Conservation (phyloP, 2,797 vertebrate genomes). For the Gambusia yucatana region DNA sequence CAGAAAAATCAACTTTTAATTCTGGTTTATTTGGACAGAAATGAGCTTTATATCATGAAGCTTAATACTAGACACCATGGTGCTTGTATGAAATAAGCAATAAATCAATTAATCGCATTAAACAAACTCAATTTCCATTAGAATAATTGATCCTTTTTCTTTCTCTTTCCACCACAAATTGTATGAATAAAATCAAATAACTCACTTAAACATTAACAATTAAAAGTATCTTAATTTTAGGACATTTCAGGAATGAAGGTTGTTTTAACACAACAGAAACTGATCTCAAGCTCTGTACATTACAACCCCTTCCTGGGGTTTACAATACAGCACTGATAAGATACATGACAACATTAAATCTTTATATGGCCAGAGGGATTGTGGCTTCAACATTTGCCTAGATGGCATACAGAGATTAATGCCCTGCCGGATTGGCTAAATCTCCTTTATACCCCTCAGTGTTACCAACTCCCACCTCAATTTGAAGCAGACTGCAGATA, state of each 20-base stretch:
- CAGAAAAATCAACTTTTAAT: not conserved
- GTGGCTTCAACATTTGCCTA: slow-evolving; percentile 26
- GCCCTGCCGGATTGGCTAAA: slow-evolving; percentile 65
- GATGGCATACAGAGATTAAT: slow-evolving; percentile 69
- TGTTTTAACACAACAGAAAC: slow-evolving; percentile 8
- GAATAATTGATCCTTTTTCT: too few relatives aligned
- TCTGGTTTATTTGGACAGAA: not conserved
- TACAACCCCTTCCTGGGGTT: slow-evolving; percentile 2
- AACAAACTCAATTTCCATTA: too few relatives aligned
- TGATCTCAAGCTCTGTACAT: slow-evolving; percentile 12
- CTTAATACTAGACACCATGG: not conserved
- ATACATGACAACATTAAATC: slow-evolving; percentile 45
- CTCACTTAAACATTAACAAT: not conserved
- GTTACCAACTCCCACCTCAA: slow-evolving; percentile 79
- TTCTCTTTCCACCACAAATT: not conserved
- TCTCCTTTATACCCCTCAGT: slow-evolving; percentile 74
- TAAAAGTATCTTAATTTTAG: not conserved
- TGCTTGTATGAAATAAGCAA: not conserved
- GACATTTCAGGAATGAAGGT: slow-evolving; percentile 6
- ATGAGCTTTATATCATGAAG: not conserved
- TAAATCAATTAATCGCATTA: too few relatives aligned
- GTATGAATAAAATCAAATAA: not conserved
- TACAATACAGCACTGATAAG: slow-evolving; percentile 28
- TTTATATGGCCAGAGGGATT: slow-evolving; percentile 52
- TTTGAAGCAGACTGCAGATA: slow-evolving; percentile 72